Base-by-base conservation (phyloP, 2,797 vertebrate species). In the Leuciscus waleckii region DNA sequence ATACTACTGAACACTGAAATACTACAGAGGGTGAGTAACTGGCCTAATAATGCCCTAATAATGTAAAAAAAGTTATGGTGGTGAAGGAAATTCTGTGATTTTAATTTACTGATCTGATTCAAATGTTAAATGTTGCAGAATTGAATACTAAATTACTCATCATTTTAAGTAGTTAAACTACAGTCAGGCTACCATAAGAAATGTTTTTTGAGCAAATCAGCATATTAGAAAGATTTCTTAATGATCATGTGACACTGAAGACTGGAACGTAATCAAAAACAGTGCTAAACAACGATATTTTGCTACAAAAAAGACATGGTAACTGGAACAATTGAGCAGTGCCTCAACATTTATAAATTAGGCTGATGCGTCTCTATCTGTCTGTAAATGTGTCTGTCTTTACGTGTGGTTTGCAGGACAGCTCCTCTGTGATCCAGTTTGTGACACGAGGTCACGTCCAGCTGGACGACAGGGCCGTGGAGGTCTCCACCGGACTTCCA, bases 1-100 rank as follows among this genome's bases (percentile, higher is more conserved):
- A 94, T 97, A 83, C 94, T 99, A 43, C 95, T 99, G 87, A 99
- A 99, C 93, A 99, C 98, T 0, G 98, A 99, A 92, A 98, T 99
- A 86, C 88, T 99, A 73, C 99, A 98, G 86, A 97, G 95, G 95
- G 98, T 99, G 92, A n/a, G 90, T 86, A 54, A 51, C 2, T 39
- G 23, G 23, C 2, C 14, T 11, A n/a, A 77, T 39, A 29, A 29
- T 29, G 26, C 0, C 56, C 56, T 61, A 11, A 61, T 13, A 16
- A 39, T 19, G 32, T 6, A 43, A 29, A 21, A 32, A n/a, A 54
- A n/a, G 21, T n/a, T 56, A 37, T 9, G 16, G 46, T 49, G 46
- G 46, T 61, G 6, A 54, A 54, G 54, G 21, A 56, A 4, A 43
- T 43, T 43, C 43, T 43, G 43, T 43, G 43, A 43, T 43, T 43